These are phyloP conservation scores for human (Homo sapiens) DNA, from an alignment of 2,113 vertebrate genomes.

Conservation along the genomic window DNA sequence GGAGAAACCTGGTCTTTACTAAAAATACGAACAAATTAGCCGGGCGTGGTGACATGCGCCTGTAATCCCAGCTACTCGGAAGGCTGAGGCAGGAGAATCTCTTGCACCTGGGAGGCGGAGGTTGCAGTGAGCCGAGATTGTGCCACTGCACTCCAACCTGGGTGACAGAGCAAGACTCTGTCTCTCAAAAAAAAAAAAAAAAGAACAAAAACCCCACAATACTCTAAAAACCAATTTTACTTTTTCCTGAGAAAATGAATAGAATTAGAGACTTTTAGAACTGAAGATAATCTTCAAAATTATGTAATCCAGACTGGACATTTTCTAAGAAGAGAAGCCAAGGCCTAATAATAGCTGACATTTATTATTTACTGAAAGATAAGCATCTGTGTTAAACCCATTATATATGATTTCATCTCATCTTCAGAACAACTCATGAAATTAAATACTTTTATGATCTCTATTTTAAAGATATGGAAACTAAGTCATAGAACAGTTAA, in stretches of 20 bases:
- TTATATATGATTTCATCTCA: neutral
- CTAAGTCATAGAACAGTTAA: neutral
- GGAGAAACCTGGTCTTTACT: no score
- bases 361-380: neutral
- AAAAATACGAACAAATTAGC: no score
- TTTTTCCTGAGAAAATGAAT: neutral
- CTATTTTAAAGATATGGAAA: neutral
- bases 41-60: rapidly evolving
- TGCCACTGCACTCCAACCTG: no score
- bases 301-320: neutral
- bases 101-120: no score
- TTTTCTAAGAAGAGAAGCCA: neutral
- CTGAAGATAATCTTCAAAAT: neutral
- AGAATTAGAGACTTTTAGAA: neutral
- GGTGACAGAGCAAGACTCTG: no score
- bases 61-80: no score
- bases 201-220: neutral
- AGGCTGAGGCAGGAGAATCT: no score
- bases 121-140: no score
- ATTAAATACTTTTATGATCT: neutral
- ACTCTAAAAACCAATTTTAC: neutral
- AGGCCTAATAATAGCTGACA: neutral
- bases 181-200: no score
- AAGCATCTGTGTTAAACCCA: rapidly evolving
- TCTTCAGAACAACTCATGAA: neutral